phyloP scores from a whole-genome alignment of 92 coral and sea anemone species.

The Palythoa heliodiscus region DNA sequence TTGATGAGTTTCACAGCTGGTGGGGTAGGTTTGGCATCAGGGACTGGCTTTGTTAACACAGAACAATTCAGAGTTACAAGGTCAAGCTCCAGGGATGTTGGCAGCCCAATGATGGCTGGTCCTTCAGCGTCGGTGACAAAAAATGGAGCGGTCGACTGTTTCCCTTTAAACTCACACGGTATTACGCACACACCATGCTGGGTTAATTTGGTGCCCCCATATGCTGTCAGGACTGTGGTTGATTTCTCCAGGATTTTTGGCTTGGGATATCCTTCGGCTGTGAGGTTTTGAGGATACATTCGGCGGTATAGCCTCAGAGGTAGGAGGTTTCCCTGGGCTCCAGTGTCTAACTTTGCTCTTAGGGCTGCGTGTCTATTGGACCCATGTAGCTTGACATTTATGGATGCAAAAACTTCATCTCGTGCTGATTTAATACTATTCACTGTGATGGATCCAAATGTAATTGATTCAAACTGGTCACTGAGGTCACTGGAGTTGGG shows the following conservation, averaged over 20 bases:
- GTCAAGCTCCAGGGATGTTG: constrained; percentile 18
- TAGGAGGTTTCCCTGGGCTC: constrained; percentile 48
- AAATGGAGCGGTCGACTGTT: constrained; percentile 34
- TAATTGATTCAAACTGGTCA: constrained; percentile 51
- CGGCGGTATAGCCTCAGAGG: not conserved
- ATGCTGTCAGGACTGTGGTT: not conserved
- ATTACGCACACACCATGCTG: constrained; percentile 41
- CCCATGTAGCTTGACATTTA: not conserved
- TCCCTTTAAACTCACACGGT: constrained; percentile 22
- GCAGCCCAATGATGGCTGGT: constrained; percentile 51
- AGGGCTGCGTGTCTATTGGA: not conserved
- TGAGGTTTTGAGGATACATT: constrained; percentile 67
- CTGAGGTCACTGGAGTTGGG: constrained; percentile 33
- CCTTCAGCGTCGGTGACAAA: constrained; percentile 49
- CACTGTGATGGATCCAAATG: constrained; percentile 54
- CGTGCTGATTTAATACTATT: constrained; percentile 16
- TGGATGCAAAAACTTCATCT: constrained; percentile 29
- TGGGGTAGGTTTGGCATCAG: not conserved
- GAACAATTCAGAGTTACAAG: constrained; percentile 5
- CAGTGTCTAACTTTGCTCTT: constrained; percentile 27
- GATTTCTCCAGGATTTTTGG: constrained; percentile 1
- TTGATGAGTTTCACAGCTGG: not conserved
- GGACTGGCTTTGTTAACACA: not conserved
- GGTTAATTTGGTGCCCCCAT: constrained; percentile 22
- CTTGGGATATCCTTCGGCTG: constrained; percentile 25